Base-by-base conservation (phyloP, 2,888 invertebrate genomes). In the Plagiodera versicolora region DNA sequence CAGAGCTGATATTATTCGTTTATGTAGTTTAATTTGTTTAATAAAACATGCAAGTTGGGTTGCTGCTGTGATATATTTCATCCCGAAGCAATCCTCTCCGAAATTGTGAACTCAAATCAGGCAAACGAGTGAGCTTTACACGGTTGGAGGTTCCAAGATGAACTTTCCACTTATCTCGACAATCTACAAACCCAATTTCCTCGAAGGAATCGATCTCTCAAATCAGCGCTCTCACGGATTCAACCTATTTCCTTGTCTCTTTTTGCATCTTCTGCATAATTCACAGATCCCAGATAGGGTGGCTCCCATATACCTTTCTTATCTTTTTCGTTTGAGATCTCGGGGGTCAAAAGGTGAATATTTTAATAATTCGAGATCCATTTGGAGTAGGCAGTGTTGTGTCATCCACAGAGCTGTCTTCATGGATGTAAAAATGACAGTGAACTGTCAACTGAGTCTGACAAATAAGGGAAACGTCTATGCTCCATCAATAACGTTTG, bases 161-260 rank as follows among this genome's bases (percentile, higher is more conserved):
- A 47, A 52, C 20, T 47, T 58, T 59, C 58, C 61, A 56, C 64
- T 66, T 67, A 67, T 67, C 69, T 51, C 60, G 48, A 60, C 58
- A 58, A 79, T 78, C 77, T 76, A 77, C 77, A 76, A 77, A 78
- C 76, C 76, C 77, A 77, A 77, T 77, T 78, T 78, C 78, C 77
- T 73, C 72, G 72, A 66, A 71, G 73, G 72, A 74, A 77, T 77
- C 77, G 76, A 75, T 76, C 75, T 74, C 69, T 73, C 75, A 75
- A 77, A 78, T 78, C 77, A 76, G 73, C 75, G 72, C 72, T 72
- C 71, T 68, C 69, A 69, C 61, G 67, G 67, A 69, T 66, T 63
- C 64, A 61, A 52, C 49, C 64, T 64, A 65, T 67, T 63, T 59
- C 57, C 63, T 70, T 69, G 70, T 70, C 67, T 63, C 66, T 60